These are phyloP conservation scores for Cyclura pinguis DNA, from an alignment of 2,797 vertebrate species.

Conservation along the genomic window DNA sequence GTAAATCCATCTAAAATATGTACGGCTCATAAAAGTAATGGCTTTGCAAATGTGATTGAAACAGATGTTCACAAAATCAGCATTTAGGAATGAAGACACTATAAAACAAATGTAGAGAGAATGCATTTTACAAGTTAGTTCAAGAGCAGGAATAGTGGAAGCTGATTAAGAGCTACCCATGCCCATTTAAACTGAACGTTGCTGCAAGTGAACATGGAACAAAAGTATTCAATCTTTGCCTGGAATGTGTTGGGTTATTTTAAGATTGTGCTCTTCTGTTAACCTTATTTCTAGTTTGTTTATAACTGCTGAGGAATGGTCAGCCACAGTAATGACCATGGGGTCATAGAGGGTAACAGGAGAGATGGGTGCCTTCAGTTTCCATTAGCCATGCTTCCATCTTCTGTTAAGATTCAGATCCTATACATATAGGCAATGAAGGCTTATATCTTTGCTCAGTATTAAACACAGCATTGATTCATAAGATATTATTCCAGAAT, in stretches of 20 bases:
- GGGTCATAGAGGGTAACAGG: neutral
- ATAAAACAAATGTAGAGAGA: slow-evolving; percentile 77
- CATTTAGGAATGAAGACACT: slow-evolving; percentile 76
- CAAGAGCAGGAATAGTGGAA: slow-evolving; percentile 55
- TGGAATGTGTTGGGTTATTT: neutral
- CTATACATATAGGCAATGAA: neutral
- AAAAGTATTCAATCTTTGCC: neutral
- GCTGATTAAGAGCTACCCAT: slow-evolving; percentile 50
- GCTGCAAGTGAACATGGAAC: slow-evolving; percentile 34
- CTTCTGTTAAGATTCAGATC: neutral
- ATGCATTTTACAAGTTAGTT: slow-evolving; percentile 75
- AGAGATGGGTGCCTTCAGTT: neutral
- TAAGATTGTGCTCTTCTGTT: neutral
- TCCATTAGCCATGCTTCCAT: neutral
- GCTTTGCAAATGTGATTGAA: slow-evolving; percentile 74
- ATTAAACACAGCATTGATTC: neutral
- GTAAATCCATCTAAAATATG: slow-evolving; percentile 80
- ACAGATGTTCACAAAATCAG: slow-evolving; percentile 81
- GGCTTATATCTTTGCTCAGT: neutral
- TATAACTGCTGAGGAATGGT: neutral
- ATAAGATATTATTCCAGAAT: neutral
- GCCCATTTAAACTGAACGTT: neutral
- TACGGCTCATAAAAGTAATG: slow-evolving; percentile 79
- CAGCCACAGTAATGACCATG: neutral
- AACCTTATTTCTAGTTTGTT: neutral